Evolutionary conservation across 2,797 vertebrate species (phyloP), one percentile per base, ranked within the genome.

Genomic region (Sitta carolinensis): DNA sequence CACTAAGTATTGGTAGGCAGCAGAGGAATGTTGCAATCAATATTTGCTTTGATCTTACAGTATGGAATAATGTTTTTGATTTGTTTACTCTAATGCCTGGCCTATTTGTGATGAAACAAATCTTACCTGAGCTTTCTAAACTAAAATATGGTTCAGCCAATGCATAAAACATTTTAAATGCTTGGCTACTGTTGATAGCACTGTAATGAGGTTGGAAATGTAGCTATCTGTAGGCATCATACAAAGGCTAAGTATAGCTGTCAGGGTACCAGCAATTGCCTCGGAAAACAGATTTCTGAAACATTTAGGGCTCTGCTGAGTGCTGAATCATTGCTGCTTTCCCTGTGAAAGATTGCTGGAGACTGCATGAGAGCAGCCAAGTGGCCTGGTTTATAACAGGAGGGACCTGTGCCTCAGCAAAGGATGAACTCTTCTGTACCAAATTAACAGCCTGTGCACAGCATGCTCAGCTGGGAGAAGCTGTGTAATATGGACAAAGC

Each of bases 81-180:
- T 93, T 96, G 75, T 96, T 94, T 93, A 68, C 93, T 96, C 93
- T 91, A 93, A 90, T 30, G 61, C 76, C 67, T 93, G 78, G 36
- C 18, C 90, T 92, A 50, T 96, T 97, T 94, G 93, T 70, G 81
- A 86, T 82, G 87, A 87, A 95, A 88, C 64, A 87, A 67, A 92
- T 92, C 76, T 93, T 90, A 92, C 90, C 78, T 92, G 72, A 63
- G 92, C 27, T 91, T 92, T 73, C 54, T 77, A 81, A 95, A 95
- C 51, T 69, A 72, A 97, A 97, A 87, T 94, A 83, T 48, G 16
- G 13, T 34, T 88, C 63, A 79, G 32, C 15, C 23, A 74, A 84
- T 90, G 58, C 50, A 94, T 82, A 89, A 92, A 94, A 94, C 59
- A 79, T 87, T 95, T 93, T 86, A 92, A 96, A 94, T 79, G 54